Base-by-base conservation (phyloP, 2,888 invertebrate species). In the Caenorhabditis plicata region DNA sequence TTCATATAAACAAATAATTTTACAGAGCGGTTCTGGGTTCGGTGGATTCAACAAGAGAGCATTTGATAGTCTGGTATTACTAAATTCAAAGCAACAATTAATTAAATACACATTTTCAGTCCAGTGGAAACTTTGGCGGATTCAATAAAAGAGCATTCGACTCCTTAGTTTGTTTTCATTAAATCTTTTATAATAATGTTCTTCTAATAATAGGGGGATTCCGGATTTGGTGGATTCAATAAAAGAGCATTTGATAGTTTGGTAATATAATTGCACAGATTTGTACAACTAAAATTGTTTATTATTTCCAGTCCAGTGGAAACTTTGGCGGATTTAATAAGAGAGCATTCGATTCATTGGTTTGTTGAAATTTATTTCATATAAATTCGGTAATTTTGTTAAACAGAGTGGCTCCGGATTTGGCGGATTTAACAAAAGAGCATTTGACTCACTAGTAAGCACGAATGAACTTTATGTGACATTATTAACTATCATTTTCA, bases 401-500 rank as follows among this genome's bases (percentile, higher is more conserved):
- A 38, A 27, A 8, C 15, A 50, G 26, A 43, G 50, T 20, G 58
- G 77, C 71, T 31, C 31, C 4, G 56, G 56, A 26, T 56, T 56
- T 38, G 27, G 46, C 20, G 56, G 26, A 20, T 53, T 57, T 33
- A 20, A 52, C 20, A 57, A 57, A 23, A 23, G 55, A 35, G 55
- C 55, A 11, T 55, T 55, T 31, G 55, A 55, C 17, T 49, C 49
- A 7, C 31, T 55, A 31, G 45, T 36, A 9, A 53, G 56, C n/a
- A 38, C 46, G 63, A 63, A 17, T 65, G 65, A 48, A 38, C 39
- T n/a, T 64, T 52, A 25, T 66, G 66, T 45, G 44, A 64, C 36
- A 69, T 66, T 32, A 35, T 64, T n/a, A 60, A 61, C 15, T 58
- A 51, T 47, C 50, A 64, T 25, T 47, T 46, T 1, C 25, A 45